These are phyloP conservation scores for Liposcelis brunnea DNA, from an alignment of 2,888 invertebrate genomes.

Conservation along the genomic window DNA sequence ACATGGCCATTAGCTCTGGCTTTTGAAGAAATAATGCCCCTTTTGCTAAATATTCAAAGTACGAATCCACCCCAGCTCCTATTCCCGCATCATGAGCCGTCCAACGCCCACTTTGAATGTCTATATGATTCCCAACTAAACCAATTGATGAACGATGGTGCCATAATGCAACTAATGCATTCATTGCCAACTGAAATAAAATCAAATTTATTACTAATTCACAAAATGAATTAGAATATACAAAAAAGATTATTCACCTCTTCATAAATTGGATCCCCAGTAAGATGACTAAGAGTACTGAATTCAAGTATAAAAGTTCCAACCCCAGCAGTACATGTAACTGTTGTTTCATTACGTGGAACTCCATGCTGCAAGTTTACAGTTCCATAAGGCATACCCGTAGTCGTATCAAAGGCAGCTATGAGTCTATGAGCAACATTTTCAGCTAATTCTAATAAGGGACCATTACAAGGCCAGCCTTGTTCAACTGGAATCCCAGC, in stretches of 20 bases:
- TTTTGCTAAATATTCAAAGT: slow-evolving; percentile 96
- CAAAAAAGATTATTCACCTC: slow-evolving; percentile 36
- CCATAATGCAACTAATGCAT: slow-evolving; percentile 79
- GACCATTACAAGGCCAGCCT: slow-evolving; percentile 97
- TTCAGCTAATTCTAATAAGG: slow-evolving; percentile 79
- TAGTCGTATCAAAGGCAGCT: slow-evolving; percentile 75
- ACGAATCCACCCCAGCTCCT: slow-evolving; percentile 91
- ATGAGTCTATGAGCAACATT: slow-evolving; percentile 83
- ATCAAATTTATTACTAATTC: slow-evolving; percentile 8
- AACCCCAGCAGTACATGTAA: slow-evolving; percentile 96
- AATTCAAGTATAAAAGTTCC: slow-evolving; percentile 96
- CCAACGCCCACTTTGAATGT: slow-evolving; percentile 88
- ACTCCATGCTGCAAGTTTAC: slow-evolving; percentile 84
- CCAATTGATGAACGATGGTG: slow-evolving; percentile 72
- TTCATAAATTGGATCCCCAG: slow-evolving; percentile 89
- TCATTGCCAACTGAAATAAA: slow-evolving; percentile 54
- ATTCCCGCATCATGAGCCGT: slow-evolving; percentile 96
- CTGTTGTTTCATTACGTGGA: slow-evolving; percentile 83
- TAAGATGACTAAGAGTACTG: slow-evolving; percentile 79
- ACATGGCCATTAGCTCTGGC: slow-evolving; percentile 83
- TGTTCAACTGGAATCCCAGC: slow-evolving; percentile 66
- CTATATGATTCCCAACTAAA: slow-evolving; percentile 91
- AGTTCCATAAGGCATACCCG: slow-evolving; percentile 97
- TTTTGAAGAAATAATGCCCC: slow-evolving; percentile 79
- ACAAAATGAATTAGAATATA: slow-evolving; percentile 8